A percentile compares a stretch with the other conserved stretches of the same genome.
These are phyloP conservation scores for Premnoplex brunnescens DNA, from an alignment of 2,797 vertebrate species.

Conservation along the genomic window DNA sequence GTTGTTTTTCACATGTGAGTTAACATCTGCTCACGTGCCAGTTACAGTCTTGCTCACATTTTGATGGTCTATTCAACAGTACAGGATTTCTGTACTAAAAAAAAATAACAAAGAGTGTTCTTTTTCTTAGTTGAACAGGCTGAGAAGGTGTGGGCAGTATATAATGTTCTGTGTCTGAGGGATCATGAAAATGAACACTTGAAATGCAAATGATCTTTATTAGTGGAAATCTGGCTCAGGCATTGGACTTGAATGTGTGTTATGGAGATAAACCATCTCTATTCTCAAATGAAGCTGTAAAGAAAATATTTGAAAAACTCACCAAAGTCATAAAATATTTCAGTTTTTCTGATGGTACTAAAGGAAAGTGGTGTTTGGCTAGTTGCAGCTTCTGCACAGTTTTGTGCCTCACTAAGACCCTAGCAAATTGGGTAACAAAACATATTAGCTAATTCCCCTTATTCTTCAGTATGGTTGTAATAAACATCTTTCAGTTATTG, in stretches of 20 bases:
- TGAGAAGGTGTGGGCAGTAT: not conserved
- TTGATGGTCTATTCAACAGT: not conserved
- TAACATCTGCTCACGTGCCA: not conserved
- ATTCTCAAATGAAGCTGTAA: not conserved
- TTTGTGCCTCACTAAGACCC: not conserved
- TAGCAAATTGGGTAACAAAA: not conserved
- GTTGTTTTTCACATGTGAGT: not conserved
- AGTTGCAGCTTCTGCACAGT: not conserved
- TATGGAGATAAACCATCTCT: not conserved
- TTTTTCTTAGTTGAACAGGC: not conserved
- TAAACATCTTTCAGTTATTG: not conserved
- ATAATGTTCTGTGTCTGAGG: rapidly evolving
- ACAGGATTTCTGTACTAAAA: not conserved
- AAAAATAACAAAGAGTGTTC: not conserved
- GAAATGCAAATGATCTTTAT: not conserved
- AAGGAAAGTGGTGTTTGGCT: not conserved
- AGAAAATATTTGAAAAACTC: not conserved
- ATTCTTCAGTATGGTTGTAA: not conserved
- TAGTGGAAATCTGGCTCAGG: not conserved
- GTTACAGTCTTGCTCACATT: not conserved
- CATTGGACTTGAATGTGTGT: not conserved
- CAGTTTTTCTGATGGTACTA: not conserved
- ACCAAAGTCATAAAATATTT: not conserved
- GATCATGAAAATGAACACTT: not conserved
- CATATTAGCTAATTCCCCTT: not conserved